Evolutionary conservation across 2,797 vertebrate species (phyloP).

Genomic region (Microtus californicus): DNA sequence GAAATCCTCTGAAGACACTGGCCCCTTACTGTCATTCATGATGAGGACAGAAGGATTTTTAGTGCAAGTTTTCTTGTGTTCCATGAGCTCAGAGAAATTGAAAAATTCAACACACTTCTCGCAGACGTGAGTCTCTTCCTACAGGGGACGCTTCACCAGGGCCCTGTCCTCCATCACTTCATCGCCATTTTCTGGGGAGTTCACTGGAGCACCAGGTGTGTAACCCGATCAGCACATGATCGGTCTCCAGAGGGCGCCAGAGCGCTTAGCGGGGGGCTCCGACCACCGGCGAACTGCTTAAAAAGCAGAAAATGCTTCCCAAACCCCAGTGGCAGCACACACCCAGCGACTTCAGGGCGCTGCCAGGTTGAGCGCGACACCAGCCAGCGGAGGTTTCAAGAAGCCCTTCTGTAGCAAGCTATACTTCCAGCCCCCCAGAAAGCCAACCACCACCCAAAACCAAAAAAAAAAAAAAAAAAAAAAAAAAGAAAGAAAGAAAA

Average conservation of each 20-base stretch:
- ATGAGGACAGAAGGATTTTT: constrained; percentile 95
- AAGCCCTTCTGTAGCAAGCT: neutral
- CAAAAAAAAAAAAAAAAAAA: too few relatives aligned
- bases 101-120: constrained; percentile 97
- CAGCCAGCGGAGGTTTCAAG: neutral
- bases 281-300: neutral
- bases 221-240: constrained; percentile 8
- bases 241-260: constrained; percentile 77
- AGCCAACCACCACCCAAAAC: neutral
- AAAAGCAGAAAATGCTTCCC: constrained; percentile 20
- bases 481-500: neutral
- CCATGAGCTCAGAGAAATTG: constrained; percentile 92
- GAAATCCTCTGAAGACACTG: constrained; percentile 87
- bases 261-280: constrained; percentile 42
- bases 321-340: constrained; percentile 30
- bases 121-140: constrained; percentile 94
- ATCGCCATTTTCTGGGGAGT: constrained; percentile 85
- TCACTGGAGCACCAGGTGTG: constrained; percentile 88
- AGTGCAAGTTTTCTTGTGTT: constrained; percentile 96
- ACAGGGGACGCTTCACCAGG: constrained; percentile 90
- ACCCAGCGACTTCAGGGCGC: neutral
- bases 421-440: neutral
- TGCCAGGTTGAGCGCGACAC: neutral
- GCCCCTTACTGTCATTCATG: constrained; percentile 92
- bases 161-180: constrained; percentile 71